These are phyloP conservation scores for Colinus virginianus DNA, from an alignment of 2,113 vertebrate genomes.

Conservation along the genomic window DNA sequence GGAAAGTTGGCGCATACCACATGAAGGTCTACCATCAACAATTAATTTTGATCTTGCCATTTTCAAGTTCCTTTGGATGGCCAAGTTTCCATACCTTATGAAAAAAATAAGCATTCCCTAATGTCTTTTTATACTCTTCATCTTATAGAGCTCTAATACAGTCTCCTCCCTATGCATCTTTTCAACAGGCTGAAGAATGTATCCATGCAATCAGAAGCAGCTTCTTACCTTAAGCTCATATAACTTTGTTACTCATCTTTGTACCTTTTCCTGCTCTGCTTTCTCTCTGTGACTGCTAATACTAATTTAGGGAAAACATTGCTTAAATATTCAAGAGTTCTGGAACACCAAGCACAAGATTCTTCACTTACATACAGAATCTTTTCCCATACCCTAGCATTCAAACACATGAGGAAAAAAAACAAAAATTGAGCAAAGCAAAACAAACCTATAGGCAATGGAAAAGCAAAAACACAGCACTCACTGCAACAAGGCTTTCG, in stretches of 20 bases:
- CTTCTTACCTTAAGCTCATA: background rate
- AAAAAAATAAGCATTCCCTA: background rate
- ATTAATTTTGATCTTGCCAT: background rate
- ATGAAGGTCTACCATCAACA: background rate
- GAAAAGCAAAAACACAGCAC: slow-evolving; percentile 52
- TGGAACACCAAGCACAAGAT: background rate
- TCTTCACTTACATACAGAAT: background rate
- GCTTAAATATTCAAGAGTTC: background rate
- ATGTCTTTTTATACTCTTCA: background rate
- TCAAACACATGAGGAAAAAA: background rate
- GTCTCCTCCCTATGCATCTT: background rate
- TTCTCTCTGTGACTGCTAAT: slow-evolving; percentile 1
- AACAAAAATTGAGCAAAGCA: accelerated
- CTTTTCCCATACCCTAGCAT: background rate
- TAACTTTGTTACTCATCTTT: background rate
- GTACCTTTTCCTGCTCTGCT: background rate
- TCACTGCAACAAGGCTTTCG: slow-evolving; percentile 90
- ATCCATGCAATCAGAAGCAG: background rate
- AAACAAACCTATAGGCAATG: background rate
- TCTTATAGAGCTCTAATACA: background rate
- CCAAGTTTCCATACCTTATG: background rate
- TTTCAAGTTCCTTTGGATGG: background rate
- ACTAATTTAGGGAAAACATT: background rate
- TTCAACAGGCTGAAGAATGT: background rate
- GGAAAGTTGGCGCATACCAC: background rate